Evolutionary conservation across 2,113 vertebrate species (phyloP), one percentile per base, ranked within the genome.

Genomic region (Dromaius novaehollandiae): DNA sequence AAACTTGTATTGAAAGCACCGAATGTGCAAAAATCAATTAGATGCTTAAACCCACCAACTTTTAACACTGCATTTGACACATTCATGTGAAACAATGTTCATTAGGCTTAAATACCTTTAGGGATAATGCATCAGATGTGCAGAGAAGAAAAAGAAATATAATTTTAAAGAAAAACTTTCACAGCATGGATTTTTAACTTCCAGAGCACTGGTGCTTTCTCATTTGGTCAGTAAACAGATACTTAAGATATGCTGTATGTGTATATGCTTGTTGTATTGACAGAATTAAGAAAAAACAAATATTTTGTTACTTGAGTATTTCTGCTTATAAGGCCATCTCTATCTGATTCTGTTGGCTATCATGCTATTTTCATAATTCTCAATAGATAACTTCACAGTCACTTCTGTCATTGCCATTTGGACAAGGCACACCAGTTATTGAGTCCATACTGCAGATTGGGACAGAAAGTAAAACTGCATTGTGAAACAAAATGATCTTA

Each of bases 351-450:
- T 55, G 11, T n/a, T 61, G 17, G 8, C 50, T 66, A 74, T 61
- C 2, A 0, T 16, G 19, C 50, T 60, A 56, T 36, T 79, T 60
- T 65, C 8, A 21, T 50, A 34, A 55, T 75, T 79, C 32, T 80
- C n/a, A 11, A 2, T 20, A 42, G 73, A 21, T 10, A 65, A 17
- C 9, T 48, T 11, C 56, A 65, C 36, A 19, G 48, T 65, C 55
- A 14, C 42, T 83, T 53, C 63, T 80, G 55, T 53, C 48, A 34
- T 40, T 64, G 55, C 1, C 9, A 24, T 61, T 38, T 79, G 53
- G 53, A 82, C 0, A 2, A 64, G 53, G 17, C 40, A 18, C 1
- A 2, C 4, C 24, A 6, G 28, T 58, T n/a, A 32, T 32, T 38
- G 25, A 1, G 2, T 69, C 48, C 60, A 36, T 44, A n/a, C 0